Conservation (phyloP, 2,888 invertebrate genomes). For the Thecophora atra region DNA sequence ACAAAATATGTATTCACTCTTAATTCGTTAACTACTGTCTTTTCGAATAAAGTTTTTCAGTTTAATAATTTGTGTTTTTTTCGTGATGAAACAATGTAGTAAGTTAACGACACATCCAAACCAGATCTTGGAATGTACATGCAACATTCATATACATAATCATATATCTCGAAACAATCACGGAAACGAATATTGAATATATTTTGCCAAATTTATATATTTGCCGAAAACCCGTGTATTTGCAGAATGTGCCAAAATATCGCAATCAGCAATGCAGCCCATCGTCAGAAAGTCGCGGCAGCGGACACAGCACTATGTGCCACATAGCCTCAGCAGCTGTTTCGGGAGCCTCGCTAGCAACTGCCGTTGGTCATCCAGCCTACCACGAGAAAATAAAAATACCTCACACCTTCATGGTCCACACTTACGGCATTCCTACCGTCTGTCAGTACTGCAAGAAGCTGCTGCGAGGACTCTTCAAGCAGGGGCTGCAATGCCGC, state of each 20-base stretch:
- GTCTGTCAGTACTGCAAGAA: constrained; percentile 97
- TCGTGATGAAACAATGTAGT: background rate
- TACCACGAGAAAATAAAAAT: constrained; percentile 71
- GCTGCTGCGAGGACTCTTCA: constrained; percentile 92
- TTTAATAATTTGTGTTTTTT: constrained; percentile 1
- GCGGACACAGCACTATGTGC: constrained; percentile 56
- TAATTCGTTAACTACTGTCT: background rate
- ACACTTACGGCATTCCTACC: constrained; percentile 96
- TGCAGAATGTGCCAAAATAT: constrained; percentile 65
- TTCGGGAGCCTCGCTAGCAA: constrained; percentile 61
- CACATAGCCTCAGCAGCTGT: constrained; percentile 25
- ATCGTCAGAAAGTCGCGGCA: constrained; percentile 60
- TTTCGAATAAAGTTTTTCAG: background rate
- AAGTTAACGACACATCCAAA: constrained; percentile 12
- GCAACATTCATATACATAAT: background rate
- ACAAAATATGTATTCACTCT: background rate
- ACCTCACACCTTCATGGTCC: constrained; percentile 96
- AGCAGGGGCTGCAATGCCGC: constrained; percentile 96
- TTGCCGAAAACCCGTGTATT: background rate
- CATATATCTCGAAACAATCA: background rate
- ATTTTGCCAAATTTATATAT: background rate
- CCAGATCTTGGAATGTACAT: constrained; percentile 18
- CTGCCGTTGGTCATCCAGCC: constrained; percentile 35
- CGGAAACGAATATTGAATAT: background rate
- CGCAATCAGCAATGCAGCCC: constrained; percentile 71